Conservation (phyloP, 1,140 invertebrate genomes). For the Drosophila rufa region DNA sequence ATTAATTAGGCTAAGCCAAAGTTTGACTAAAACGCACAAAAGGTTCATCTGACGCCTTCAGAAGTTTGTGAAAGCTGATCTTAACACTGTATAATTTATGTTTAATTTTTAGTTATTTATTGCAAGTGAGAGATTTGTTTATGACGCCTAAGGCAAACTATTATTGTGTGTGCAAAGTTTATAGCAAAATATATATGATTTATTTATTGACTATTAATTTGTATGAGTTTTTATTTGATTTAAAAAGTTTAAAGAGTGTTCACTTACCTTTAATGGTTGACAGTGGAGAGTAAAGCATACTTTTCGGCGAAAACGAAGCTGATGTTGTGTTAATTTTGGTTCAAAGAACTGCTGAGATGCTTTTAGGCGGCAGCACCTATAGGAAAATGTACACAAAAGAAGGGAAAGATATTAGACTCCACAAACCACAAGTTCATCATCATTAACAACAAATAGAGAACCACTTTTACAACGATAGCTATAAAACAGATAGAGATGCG, state of each 20-base stretch:
- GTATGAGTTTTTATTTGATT: background rate
- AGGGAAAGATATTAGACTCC: background rate
- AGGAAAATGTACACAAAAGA: conserved; percentile 4
- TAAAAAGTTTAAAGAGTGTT: background rate
- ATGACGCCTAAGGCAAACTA: conserved; percentile 31
- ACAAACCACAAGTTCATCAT: background rate
- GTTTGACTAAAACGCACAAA: conserved; percentile 37
- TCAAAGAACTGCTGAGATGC: background rate
- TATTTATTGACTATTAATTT: conserved; percentile 69
- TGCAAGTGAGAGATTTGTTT: conserved; percentile 57
- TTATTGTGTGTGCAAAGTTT: conserved; percentile 59
- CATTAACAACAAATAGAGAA: conserved; percentile 7
- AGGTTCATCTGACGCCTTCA: conserved; percentile 39
- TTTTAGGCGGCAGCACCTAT: conserved; percentile 19
- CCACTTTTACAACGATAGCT: conserved; percentile 31
- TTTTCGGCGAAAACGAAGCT: conserved; percentile 16
- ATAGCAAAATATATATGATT: conserved; percentile 75
- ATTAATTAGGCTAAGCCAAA: conserved; percentile 55
- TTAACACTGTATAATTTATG: conserved; percentile 40
- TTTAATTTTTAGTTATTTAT: conserved; percentile 74
- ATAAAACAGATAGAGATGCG: background rate
- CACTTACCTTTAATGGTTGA: conserved; percentile 9
- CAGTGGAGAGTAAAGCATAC: conserved; percentile 21
- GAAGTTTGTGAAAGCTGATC: conserved; percentile 19
- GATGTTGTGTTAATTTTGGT: background rate